Base-by-base conservation (phyloP, 1,140 invertebrate species). In the Halyomorpha halys region DNA sequence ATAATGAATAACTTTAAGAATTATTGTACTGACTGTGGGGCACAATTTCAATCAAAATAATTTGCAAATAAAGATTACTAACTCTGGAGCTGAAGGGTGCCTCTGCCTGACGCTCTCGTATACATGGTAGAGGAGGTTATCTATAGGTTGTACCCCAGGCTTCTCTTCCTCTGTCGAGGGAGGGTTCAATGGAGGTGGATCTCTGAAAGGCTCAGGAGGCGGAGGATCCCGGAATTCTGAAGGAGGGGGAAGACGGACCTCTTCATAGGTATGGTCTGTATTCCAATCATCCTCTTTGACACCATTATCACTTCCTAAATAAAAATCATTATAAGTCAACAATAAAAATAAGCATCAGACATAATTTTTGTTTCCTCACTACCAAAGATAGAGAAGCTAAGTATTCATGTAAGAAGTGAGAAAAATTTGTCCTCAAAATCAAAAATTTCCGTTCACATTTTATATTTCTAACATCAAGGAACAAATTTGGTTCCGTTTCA, bases 171-270 rank as follows among this genome's bases (percentile, higher is more conserved):
- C 53, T 5, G 18, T 15, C 45, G 69, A 63, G 18, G 67, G 30
- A n/a, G 63, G 66, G 15, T 19, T 19, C 23, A 23, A 8, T 15
- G 18, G 53, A 34, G 76, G 76, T 1, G 81, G 81, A 69, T 84
- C 83, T 0, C 82, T 74, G 72, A 88, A 88, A 69, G 82, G 82
- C 70, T 87, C 85, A 0, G 86, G 86, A 13, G 81, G 80, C n/a
- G 85, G 84, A 30, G 84, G 81, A 76, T 91, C 89, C 73, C 87
- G 82, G 69, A 91, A 91, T 76, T 90, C 87, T 69, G 89, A 86
- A 0, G 89, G 89, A 2, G 89, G 89, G 11, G 88, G 87, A 23
- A 88, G 73, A 23, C 82, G 78, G 8, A 90, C 79, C 70, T 89
- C 85, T 71, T 89, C 87, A 70, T 87, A 86, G 16, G 84, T 81